These are phyloP conservation scores for Ephestia elutella DNA, from an alignment of 1,140 invertebrate species.

Conservation along the genomic window DNA sequence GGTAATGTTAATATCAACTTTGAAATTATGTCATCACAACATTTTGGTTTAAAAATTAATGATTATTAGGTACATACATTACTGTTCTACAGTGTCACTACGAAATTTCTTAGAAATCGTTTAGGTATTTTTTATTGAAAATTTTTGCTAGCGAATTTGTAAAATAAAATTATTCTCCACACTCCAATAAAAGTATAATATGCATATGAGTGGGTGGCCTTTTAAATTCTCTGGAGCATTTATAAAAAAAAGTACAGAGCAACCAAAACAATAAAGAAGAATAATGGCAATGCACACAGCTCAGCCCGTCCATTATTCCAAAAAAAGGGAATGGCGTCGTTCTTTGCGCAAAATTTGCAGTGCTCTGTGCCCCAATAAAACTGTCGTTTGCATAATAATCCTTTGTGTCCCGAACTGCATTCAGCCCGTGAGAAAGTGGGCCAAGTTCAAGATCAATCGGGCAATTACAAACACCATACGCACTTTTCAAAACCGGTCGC, in stretches of 20 bases:
- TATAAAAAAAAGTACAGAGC: not conserved
- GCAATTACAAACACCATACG: constrained; percentile 3
- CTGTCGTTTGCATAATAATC: constrained; percentile 39
- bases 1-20: not conserved
- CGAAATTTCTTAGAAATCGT: no score
- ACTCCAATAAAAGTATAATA: no score
- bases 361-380: constrained; percentile 38
- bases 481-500: constrained; percentile 24
- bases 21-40: not conserved
- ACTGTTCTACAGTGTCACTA: no score
- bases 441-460: constrained; percentile 43
- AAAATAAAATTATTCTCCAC: no score
- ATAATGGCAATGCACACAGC: not conserved
- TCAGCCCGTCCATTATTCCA: not conserved
- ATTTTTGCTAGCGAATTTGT: no score
- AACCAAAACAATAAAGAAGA: not conserved
- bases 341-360: not conserved
- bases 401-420: constrained; percentile 35
- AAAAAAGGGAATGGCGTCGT: not conserved
- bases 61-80: no score
- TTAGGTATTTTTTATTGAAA: no score
- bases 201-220: no score
- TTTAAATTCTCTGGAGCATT: not conserved
- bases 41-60: no score
- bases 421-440: constrained; percentile 56